Evolutionary conservation across 1,140 invertebrate genomes (phyloP), one percentile per base, ranked within the genome.

Genomic region (Leguminivora glycinivorella): DNA sequence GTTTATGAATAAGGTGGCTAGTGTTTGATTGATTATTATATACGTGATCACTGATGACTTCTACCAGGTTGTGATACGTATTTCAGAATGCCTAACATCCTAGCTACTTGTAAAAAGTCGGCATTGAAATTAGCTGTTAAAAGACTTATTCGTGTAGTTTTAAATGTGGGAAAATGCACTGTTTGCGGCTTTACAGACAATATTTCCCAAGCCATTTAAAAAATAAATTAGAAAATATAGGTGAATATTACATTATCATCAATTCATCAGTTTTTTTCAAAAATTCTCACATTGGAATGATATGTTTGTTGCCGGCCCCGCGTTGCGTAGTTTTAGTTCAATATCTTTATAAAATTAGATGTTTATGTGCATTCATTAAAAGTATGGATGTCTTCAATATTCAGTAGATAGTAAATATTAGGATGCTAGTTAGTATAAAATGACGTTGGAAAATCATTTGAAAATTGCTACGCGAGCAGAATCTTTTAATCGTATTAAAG

Each of bases 371-470:
- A 88, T 87, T 84, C 83, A 83, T 87, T 81, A 78, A 81, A 73
- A 72, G 75, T 75, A 75, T 87, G 88, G 72, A 87, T 91, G 85
- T 83, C 78, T 82, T 85, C 80, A 82, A 83, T 87, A 88, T 91
- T 89, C 85, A 75, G 77, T 90, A 90, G 88, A 83, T 89, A 90
- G 87, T 89, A 86, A 91, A 90, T 85, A 89, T 89, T 91, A 91
- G 89, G 85, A 87, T 90, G 89, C 89, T 91, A 91, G 89, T 88
- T 91, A 91, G 87, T 81, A 82, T 89, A 90, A 89, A 90, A 89
- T 89, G 76, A 83, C 76, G 75, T 83, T 84, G 77, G 71, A 82
- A 81, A 84, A 70, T 69, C 77, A 70, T 82, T 80, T 73, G 80
- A 82, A 74, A 70, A 83, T 80, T 78, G 76, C 76, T 79, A 79